phyloP scores from a whole-genome alignment of 2,888 invertebrate species.

The Sceliomorpha sp. region DNA sequence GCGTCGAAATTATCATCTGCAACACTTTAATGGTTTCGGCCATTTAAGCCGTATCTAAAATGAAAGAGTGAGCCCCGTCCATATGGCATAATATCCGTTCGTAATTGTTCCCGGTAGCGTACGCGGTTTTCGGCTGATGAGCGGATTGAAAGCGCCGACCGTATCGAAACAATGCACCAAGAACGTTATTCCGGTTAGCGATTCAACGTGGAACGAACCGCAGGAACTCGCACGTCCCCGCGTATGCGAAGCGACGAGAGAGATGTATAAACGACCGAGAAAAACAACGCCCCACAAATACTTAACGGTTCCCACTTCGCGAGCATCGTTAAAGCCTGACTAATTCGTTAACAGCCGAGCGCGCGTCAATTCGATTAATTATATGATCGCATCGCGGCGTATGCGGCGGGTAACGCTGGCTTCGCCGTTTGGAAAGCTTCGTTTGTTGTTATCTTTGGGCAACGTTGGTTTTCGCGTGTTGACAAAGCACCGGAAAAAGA shows the following conservation, averaged over 20 bases:
- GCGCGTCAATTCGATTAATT: constrained; percentile 51
- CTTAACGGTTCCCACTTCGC: constrained; percentile 48
- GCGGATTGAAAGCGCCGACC: constrained; percentile 63
- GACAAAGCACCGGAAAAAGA: constrained; percentile 29
- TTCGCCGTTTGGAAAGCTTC: constrained; percentile 29
- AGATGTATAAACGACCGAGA: constrained; percentile 34
- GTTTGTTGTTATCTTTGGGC: constrained; percentile 30
- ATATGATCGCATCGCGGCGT: constrained; percentile 41
- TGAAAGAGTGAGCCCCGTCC: constrained; percentile 44
- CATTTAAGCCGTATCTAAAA: constrained; percentile 48
- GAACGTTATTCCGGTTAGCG: constrained; percentile 65
- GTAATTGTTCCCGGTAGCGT: constrained; percentile 67
- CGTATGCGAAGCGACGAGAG: constrained; percentile 33
- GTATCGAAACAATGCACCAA: constrained; percentile 64
- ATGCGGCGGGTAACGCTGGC: constrained; percentile 19
- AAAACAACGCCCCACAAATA: constrained; percentile 52
- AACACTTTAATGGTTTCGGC: constrained; percentile 49
- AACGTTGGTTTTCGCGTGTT: constrained; percentile 31
- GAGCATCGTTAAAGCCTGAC: constrained; percentile 47
- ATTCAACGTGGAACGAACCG: constrained; percentile 61
- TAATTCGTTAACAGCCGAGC: constrained; percentile 47
- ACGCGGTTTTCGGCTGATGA: constrained; percentile 68
- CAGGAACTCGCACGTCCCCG: constrained; percentile 30
- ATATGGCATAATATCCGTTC: constrained; percentile 48
- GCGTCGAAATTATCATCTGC: constrained; percentile 40